Evolutionary conservation across 37 sponge, comb jelly and placozoan genomes (phyloP).

Genomic region (Ianthella basta): DNA sequence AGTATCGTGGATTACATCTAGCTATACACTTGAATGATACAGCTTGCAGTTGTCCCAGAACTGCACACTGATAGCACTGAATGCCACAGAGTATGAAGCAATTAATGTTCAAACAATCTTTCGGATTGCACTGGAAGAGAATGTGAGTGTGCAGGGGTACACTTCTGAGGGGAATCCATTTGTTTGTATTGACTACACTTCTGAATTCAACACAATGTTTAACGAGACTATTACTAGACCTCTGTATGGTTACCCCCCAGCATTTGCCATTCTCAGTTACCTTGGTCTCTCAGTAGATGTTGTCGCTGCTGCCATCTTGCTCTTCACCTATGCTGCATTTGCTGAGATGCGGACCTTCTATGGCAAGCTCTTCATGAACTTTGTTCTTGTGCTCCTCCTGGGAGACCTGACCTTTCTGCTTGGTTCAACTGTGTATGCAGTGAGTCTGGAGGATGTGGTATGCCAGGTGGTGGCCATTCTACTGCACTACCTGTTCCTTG

Average conservation of each 20-base stretch:
- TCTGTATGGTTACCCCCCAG: not conserved
- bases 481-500: too few relatives aligned
- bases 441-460: not conserved
- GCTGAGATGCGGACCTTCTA: conserved; percentile 49
- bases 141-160: not conserved
- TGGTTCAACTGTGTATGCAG: not conserved
- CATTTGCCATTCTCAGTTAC: conserved; percentile 47
- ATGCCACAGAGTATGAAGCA: not conserved
- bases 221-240: not conserved
- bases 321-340: conserved; percentile 51
- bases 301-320: conserved; percentile 17
- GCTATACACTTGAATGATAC: too few relatives aligned
- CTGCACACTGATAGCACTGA: too few relatives aligned
- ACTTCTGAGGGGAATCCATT: not conserved
- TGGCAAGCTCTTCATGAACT: conserved; percentile 46
- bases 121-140: not conserved
- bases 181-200: not conserved
- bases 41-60: too few relatives aligned
- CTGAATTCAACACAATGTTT: not conserved
- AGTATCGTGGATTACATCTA: too few relatives aligned
- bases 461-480: too few relatives aligned
- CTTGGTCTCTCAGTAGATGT: conserved; percentile 48
- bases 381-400: conserved; percentile 16
- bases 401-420: conserved; percentile 30
- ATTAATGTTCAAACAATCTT: not conserved